Base-by-base conservation (phyloP, 2,888 invertebrate species). In the Coelopa pilipes region DNA sequence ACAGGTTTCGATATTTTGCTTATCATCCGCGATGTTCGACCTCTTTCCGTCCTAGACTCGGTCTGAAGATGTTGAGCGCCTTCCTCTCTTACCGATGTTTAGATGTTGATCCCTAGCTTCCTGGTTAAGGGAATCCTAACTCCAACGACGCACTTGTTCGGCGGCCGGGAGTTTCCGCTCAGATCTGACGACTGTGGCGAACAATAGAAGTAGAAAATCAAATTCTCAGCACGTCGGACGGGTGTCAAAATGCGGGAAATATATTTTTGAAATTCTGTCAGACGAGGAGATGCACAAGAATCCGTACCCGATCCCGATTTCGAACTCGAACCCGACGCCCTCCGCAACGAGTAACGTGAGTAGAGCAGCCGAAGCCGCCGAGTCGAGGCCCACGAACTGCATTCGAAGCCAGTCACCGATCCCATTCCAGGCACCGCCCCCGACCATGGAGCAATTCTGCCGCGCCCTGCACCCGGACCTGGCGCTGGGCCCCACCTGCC, bases 381-480 rank as follows among this genome's bases (percentile, higher is more conserved):
- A 53, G 10, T 15, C 10, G 13, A 15, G n/a, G 45, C 13, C 12
- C 34, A 15, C 24, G 13, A 10, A 15, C 10, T 1, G 13, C 11
- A 63, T 45, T 45, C 13, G 3, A 17, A 34, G 7, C 15, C 45
- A 21, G 65, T 65, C 12, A 9, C 7, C 7, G 62, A 15, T 34
- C 46, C 15, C 19, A 19, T 17, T 19, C 21, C 50, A 63, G 49
- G 19, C 66, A 55, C 13, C 66, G 66, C 72, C 13, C 50, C 21
- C 34, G 19, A 34, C 62, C 34, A 79, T 80, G 79, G 78, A 80
- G 70, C 75, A 76, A 68, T 79, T 80, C 59, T 80, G 79, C 17
- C 66, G 71, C 62, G 68, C 78, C 0, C 34, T 80, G 34, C 79
- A 79, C 57, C 77, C 78, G 1, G 76, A 78, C 5, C 45, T 78